Conservation (phyloP, 2,888 invertebrate genomes). For the Byasa hedistus region DNA sequence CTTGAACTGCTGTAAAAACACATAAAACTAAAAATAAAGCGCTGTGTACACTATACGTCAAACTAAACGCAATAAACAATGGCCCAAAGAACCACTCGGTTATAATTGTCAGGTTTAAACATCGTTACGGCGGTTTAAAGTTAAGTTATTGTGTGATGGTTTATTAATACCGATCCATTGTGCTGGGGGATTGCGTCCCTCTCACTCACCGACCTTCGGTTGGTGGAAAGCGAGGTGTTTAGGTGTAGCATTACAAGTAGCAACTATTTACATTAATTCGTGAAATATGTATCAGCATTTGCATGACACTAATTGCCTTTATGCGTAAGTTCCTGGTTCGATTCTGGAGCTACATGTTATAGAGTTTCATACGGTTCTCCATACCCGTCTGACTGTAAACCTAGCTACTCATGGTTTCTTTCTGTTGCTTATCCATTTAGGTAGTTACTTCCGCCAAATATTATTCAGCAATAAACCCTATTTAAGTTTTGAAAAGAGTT, state of each 20-base stretch:
- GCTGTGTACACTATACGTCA: constrained; percentile 52
- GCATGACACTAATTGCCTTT: too few species aligned
- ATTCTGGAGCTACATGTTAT: too few species aligned
- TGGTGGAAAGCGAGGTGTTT: neutral
- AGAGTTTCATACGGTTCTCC: too few species aligned
- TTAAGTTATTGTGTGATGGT: constrained; percentile 54
- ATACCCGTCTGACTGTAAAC: too few species aligned
- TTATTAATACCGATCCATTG: constrained; percentile 45
- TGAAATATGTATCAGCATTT: too few species aligned
- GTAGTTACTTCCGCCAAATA: too few species aligned
- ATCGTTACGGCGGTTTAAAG: constrained; percentile 51
- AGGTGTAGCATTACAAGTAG: neutral
- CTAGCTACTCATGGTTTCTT: too few species aligned
- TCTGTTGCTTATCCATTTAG: too few species aligned
- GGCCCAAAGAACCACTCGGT: constrained; percentile 52
- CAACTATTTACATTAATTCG: neutral
- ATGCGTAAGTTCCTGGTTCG: too few species aligned
- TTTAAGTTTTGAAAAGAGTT: too few species aligned
- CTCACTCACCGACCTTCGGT: neutral
- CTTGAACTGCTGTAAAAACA: constrained; percentile 61
- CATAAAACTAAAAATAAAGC: constrained; percentile 63
- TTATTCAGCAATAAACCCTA: too few species aligned
- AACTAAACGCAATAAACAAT: constrained; percentile 61
- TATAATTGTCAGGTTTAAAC: constrained; percentile 67
- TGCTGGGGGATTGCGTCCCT: constrained; percentile 14